Evolutionary conservation across 2,797 vertebrate genomes (phyloP).

Genomic region (Odontamblyopus rebecca): DNA sequence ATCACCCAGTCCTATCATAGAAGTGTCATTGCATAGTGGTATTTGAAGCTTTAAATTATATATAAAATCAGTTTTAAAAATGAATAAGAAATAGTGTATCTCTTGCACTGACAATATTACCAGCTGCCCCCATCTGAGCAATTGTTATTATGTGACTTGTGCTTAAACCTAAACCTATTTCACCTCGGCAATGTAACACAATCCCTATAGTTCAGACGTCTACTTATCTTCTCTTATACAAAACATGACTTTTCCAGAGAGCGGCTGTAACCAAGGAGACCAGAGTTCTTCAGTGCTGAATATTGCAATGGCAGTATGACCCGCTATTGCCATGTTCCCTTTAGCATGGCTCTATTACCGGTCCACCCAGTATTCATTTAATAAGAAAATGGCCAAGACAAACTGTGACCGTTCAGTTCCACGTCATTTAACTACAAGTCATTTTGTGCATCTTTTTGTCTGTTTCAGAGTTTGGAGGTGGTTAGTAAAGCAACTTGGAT

Average conservation of each 20-base stretch:
- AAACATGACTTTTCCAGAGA: slow-evolving; percentile 3
- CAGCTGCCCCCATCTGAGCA: neutral
- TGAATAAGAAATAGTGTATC: too few relatives aligned
- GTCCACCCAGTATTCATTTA: neutral
- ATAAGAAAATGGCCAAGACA: neutral
- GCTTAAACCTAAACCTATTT: neutral
- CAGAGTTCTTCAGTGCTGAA: neutral
- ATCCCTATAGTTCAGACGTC: neutral
- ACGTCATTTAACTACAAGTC: neutral
- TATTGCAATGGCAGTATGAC: neutral
- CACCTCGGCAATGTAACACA: neutral
- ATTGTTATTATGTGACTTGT: neutral
- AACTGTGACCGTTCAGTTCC: neutral
- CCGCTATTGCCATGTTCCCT: neutral
- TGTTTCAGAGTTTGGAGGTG: too few relatives aligned
- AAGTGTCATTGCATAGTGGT: too few relatives aligned
- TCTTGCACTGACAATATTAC: neutral
- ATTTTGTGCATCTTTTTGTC: neutral
- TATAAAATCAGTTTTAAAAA: too few relatives aligned
- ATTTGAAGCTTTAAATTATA: too few relatives aligned
- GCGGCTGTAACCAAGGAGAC: slow-evolving; percentile 9
- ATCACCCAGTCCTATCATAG: too few relatives aligned
- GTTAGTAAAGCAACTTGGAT: too few relatives aligned
- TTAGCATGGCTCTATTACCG: neutral
- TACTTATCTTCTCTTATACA: neutral